Evolutionary conservation across 1,140 invertebrate genomes (phyloP), one percentile per base, ranked within the genome.

Genomic region (Eufriesea mexicana): DNA sequence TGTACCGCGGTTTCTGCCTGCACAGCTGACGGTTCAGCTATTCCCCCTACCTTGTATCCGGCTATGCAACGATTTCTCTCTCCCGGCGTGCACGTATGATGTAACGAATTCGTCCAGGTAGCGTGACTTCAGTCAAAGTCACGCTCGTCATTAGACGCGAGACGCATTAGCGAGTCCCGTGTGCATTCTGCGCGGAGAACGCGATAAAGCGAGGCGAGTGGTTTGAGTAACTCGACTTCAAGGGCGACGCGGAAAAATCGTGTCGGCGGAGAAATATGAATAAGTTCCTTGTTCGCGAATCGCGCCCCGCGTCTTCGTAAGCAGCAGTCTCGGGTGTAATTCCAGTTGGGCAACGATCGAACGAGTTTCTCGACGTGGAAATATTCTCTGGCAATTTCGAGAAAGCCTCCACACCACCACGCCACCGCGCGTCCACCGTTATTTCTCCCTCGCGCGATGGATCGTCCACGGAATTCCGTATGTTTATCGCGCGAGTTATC

Each of bases 21-120:
- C 49, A 28, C 67, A 83, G 54, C 81, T 76, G 83, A 76, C 86
- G 82, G 70, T 2, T 35, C 70, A 61, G 55, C 49, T 49, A 51
- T 68, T 75, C 47, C 83, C 81, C 59, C 55, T 75, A 66, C 74
- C 57, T 16, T 71, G 42, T 84, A 75, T 84, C 83, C 80, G 59
- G 28, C 28, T 67, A 64, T 77, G 82, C 73, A 59, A 79, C 73
- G 23, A 72, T 86, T 84, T 87, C 86, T 88, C 71, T 59, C 71
- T 25, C 28, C 25, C 35, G 35, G 51, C 51, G 86, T 89, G 78
- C 68, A 75, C 66, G 84, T 71, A 77, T 92, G 91, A 92, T 89
- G 91, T 91, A 92, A 92, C 91, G 90, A 92, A 91, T 91, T 92
- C 89, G 87, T 85, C 87, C 90, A 83, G 73, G 83, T 91, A 90